phyloP scores from a whole-genome alignment of 2,888 invertebrate genomes.

The Ferrisia virgata region DNA sequence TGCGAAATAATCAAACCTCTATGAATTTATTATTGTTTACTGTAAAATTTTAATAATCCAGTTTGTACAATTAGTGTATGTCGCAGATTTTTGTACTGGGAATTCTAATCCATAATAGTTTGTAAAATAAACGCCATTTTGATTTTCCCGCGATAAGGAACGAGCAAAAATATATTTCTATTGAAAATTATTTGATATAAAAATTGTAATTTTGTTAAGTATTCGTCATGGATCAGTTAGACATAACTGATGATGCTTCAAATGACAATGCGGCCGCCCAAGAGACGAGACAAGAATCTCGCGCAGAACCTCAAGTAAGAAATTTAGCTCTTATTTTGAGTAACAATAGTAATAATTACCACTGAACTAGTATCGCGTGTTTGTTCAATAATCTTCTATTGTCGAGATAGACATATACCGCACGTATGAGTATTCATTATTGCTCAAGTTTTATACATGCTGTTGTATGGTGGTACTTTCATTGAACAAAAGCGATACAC shows the following conservation, averaged over 20 bases:
- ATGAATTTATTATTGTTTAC: background rate
- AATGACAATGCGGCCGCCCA: background rate
- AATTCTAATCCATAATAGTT: slow-evolving; percentile 12
- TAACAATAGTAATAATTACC: background rate
- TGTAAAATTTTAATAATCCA: background rate
- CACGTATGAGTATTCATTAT: background rate
- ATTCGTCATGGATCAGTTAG: slow-evolving; percentile 22
- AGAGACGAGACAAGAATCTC: background rate
- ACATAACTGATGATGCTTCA: slow-evolving; percentile 31
- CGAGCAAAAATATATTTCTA: background rate
- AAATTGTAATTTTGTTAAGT: background rate
- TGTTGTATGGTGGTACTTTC: background rate
- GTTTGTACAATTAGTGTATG: background rate
- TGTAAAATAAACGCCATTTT: slow-evolving; percentile 24
- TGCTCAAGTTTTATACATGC: background rate
- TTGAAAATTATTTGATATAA: background rate
- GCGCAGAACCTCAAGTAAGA: background rate
- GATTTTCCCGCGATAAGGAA: slow-evolving; percentile 20
- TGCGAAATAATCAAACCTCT: background rate
- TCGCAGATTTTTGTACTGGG: background rate
- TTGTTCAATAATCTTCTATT: no score
- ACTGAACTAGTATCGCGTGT: background rate
- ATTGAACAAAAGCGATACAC: background rate
- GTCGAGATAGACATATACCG: no score
- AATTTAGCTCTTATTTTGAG: background rate